Evolutionary conservation across 2,888 invertebrate genomes (phyloP), one percentile per base, ranked within the genome.

Genomic region (Hirtodrosophila alboralis): DNA sequence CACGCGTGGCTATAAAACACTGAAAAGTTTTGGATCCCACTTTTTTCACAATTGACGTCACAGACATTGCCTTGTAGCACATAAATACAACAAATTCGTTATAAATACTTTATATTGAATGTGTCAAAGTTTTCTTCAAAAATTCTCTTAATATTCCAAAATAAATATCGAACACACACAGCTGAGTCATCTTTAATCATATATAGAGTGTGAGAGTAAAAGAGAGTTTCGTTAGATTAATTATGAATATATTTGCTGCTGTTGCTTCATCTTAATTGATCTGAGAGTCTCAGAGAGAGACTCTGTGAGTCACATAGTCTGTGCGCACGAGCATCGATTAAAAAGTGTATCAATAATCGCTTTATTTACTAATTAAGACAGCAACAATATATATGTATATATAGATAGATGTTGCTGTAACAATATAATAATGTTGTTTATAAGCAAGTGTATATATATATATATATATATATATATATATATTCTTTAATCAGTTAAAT

Each of bases 251-350:
- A n/a, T n/a, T n/a, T n/a, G n/a, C n/a, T n/a, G n/a, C n/a, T n/a
- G n/a, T 21, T 21, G 5, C 18, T 21, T 21, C 18, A 21, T n/a
- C n/a, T n/a, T n/a, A n/a, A n/a, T n/a, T n/a, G n/a, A n/a, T n/a
- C 44, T 21, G 13, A 18, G 18, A 21, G 13, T 10, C 26, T 44
- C 21, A 23, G 8, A 34, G 45, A 16, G 14, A 30, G n/a, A 21
- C n/a, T 36, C 37, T 51, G 33, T 65, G 74, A 80, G 58, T 84
- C 76, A 77, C 76, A 84, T 79, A 62, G 62, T 48, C 14, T 43
- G 58, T 34, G 56, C 79, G 68, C 72, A 79, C 69, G 84, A 77
- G 64, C 59, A 66, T 54, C 71, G 72, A 83, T 78, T 71, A 71
- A 75, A 71, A 75, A 45, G 33, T 56, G 41, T 66, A 47, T 41